Base-by-base conservation (phyloP, 2,113 vertebrate species). In the Synchiropus splendidus region DNA sequence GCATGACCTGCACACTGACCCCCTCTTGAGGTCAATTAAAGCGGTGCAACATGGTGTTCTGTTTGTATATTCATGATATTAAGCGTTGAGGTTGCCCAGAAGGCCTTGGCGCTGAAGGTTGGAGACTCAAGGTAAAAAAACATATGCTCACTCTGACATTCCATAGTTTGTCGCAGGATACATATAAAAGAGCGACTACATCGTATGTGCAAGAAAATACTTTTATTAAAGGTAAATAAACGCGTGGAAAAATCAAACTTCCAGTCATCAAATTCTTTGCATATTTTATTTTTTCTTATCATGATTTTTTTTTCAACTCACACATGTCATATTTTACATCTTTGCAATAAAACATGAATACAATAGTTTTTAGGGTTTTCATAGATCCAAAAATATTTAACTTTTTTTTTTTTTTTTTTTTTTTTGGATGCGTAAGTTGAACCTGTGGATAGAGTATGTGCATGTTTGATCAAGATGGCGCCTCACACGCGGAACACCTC, bases 261-360 rank as follows among this genome's bases (percentile, higher is more conserved):
- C 74, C 71, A 85, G 83, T 85, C 85, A 66, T 81, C 84, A 85
- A 92, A 89, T 91, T 92, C 85, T 95, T 97, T 96, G 94, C 92
- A 96, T 96, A 96, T 95, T 97, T 85, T 83, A 83, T 82, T 85
- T 75, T 27, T 79, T 84, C 69, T 91, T 91, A 90, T 92, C 87
- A 89, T 90, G 87, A 85, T 86, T 88, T 90, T 89, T 87, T 45
- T 74, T 70, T 91, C 87, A 91, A 91, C 88, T 91, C 90, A 94
- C 90, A 92, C 88, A 90, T 90, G 88, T 93, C 89, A 87, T 97
- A 93, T 92, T 93, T 97, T 94, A 97, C 90, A 96, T 93, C 86
- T 94, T 92, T 94, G 92, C 89, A 93, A 92, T 90, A 93, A 96
- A 96, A 96, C 90, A 92, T 90, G 90, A 89, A 92, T 94, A 94